A percentile compares a stretch with the other conserved stretches of the same genome.
Evolutionary conservation across 2,797 vertebrate species (phyloP).

Genomic region (Alauda arvensis): DNA sequence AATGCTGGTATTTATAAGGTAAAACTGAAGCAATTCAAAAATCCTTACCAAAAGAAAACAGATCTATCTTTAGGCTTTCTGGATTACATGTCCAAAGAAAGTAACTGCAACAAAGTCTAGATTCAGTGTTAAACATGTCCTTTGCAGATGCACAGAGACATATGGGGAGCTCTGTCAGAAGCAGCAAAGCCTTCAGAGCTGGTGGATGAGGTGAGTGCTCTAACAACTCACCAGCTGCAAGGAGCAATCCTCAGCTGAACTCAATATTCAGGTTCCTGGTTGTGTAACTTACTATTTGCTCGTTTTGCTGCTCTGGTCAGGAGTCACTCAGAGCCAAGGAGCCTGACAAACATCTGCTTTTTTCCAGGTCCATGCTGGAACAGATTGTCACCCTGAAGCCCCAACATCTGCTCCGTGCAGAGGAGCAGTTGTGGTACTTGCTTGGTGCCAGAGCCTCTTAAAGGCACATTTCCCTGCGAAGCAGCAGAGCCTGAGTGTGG

Average conservation of each 20-base stretch:
- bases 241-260: background rate
- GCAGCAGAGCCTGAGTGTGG: rapidly evolving
- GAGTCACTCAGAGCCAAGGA: background rate
- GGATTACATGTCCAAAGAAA: background rate
- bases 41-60: background rate
- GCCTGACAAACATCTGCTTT: constrained; percentile 35
- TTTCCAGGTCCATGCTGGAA: background rate
- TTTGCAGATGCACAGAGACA: background rate
- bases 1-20: background rate
- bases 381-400: background rate
- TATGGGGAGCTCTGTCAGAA: background rate
- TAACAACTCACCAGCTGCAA: rapidly evolving
- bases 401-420: background rate
- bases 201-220: background rate
- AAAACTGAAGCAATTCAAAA: background rate
- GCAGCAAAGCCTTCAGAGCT: background rate
- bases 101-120: background rate
- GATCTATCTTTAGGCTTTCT: background rate
- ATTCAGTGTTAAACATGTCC: background rate
- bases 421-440: background rate
- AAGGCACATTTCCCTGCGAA: background rate
- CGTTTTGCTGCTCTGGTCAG: background rate
- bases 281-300: background rate
- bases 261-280: background rate
- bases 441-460: constrained; percentile 16